Evolutionary conservation across 2,113 vertebrate species (phyloP).

Genomic region (Mesoclemmys tuberculata): DNA sequence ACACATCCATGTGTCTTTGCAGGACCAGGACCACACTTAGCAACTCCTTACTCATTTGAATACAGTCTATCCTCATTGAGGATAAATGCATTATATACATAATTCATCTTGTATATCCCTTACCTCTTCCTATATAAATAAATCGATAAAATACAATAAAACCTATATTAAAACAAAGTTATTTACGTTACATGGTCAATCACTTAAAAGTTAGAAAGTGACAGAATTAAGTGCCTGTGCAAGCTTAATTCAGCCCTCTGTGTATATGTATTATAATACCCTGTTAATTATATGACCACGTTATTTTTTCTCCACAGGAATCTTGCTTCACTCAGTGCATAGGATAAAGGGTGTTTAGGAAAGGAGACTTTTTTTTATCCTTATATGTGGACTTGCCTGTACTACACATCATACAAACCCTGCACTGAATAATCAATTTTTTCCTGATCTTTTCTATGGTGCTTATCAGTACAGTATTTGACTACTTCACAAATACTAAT

Average conservation of each 20-base stretch:
- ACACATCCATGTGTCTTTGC: not conserved
- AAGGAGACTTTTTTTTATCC: not conserved
- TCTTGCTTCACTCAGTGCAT: not conserved
- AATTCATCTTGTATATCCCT: not conserved
- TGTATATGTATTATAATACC: not conserved
- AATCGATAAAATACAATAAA: not conserved
- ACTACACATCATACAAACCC: not conserved
- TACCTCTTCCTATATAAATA: not conserved
- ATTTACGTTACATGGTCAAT: not conserved
- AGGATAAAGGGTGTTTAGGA: not conserved
- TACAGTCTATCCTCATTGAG: not conserved
- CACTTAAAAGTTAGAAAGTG: not conserved
- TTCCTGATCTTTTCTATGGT: not conserved
- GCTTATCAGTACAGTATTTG: not conserved
- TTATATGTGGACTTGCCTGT: not conserved
- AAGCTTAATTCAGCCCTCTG: not conserved
- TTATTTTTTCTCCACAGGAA: not conserved
- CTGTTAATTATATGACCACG: not conserved
- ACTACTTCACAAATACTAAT: fast-evolving
- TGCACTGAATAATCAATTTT: not conserved
- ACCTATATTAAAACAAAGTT: not conserved
- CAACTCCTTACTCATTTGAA: not conserved
- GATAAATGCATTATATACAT: not conserved
- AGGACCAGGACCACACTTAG: not conserved
- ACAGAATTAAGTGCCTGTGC: not conserved